Conservation (phyloP, 2,888 invertebrate genomes). For the Caenorhabditis wallacei region DNA sequence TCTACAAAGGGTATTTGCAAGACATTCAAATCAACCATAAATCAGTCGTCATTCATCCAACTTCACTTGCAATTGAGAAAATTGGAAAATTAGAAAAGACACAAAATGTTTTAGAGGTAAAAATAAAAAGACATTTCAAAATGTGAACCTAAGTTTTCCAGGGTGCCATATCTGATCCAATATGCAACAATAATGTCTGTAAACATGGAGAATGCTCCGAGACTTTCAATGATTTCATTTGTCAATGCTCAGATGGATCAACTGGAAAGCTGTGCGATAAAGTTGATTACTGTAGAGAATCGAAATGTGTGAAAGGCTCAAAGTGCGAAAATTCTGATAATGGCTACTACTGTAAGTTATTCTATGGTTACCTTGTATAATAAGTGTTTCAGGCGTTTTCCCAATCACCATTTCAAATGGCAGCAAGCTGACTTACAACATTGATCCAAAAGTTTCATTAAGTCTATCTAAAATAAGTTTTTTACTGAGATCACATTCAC, state of each 20-base stretch:
- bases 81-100: slow-evolving; percentile 71
- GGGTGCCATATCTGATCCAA: slow-evolving; percentile 80
- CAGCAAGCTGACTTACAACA: slow-evolving; percentile 62
- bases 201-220: slow-evolving; percentile 93
- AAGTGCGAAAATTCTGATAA: slow-evolving; percentile 74
- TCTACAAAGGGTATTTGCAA: slow-evolving; percentile 77
- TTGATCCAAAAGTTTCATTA: slow-evolving; percentile 33
- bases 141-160: slow-evolving; percentile 16
- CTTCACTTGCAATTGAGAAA: slow-evolving; percentile 67
- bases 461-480: slow-evolving; percentile 58
- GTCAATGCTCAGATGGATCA: slow-evolving; percentile 76
- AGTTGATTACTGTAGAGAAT: slow-evolving; percentile 74
- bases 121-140: not conserved
- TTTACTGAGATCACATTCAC: slow-evolving; percentile 68
- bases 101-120: slow-evolving; percentile 76
- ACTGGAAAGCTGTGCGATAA: slow-evolving; percentile 73
- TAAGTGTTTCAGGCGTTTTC: slow-evolving; percentile 61
- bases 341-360: slow-evolving; percentile 75
- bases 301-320: slow-evolving; percentile 72
- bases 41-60: slow-evolving; percentile 75
- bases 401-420: slow-evolving; percentile 73
- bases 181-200: slow-evolving; percentile 86
- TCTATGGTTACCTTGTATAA: not conserved
- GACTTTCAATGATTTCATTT: slow-evolving; percentile 86
- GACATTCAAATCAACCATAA: slow-evolving; percentile 80